These are phyloP conservation scores for Astreopora myriophthalma DNA, from an alignment of 64 coral and sea anemone species.

Conservation along the genomic window DNA sequence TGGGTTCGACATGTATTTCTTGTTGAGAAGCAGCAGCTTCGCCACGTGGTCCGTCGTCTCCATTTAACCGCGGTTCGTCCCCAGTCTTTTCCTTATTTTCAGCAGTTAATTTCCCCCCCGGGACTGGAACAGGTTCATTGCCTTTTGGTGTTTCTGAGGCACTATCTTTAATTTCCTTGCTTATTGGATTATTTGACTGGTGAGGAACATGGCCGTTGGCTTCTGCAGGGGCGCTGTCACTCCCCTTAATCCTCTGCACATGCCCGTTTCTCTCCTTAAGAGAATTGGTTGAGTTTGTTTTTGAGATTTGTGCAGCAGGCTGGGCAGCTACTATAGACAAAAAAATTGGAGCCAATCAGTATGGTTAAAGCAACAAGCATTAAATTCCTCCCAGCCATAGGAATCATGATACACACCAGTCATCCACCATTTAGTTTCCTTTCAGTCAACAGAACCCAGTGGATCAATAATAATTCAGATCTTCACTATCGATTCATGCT, in stretches of 20 bases:
- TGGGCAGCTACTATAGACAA: background rate
- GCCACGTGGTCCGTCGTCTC: background rate
- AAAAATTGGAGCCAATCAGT: too few species aligned
- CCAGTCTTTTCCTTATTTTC: background rate
- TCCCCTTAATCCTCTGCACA: background rate
- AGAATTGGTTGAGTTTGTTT: background rate
- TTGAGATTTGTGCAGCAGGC: background rate
- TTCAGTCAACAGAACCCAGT: too few species aligned
- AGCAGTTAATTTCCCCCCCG: background rate
- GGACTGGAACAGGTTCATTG: background rate
- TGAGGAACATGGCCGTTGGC: slow-evolving; percentile 3
- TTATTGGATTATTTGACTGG: background rate
- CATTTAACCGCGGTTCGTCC: background rate
- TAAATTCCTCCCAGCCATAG: too few species aligned
- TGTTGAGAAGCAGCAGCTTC: background rate
- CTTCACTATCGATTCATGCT: too few species aligned
- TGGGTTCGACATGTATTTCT: background rate
- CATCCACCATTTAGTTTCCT: too few species aligned
- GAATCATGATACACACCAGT: too few species aligned
- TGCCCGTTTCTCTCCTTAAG: slow-evolving; percentile 1
- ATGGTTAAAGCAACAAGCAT: too few species aligned
- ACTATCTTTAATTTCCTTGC: background rate
- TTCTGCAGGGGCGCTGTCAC: background rate
- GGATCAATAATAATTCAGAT: too few species aligned
- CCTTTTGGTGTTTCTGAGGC: background rate